phyloP scores from a whole-genome alignment of 2,113 vertebrate genomes.

The Paracanthobrama guichenoti region DNA sequence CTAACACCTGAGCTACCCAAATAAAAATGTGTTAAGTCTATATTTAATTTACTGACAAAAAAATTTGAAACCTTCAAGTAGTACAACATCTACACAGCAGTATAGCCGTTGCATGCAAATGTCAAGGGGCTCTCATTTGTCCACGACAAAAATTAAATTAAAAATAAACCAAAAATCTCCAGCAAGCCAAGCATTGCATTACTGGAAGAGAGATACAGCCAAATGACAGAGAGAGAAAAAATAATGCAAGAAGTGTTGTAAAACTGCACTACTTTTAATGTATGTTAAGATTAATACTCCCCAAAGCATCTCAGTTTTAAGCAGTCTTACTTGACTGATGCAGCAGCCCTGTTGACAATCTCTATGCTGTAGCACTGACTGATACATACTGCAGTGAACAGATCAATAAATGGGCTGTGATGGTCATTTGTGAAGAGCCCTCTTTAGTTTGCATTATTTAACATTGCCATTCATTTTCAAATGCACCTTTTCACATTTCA shows the following conservation, averaged over 20 bases:
- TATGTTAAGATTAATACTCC: neutral
- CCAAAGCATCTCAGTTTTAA: neutral
- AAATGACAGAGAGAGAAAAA: neutral
- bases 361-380: neutral
- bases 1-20: neutral
- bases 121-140: neutral
- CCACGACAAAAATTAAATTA: too few species aligned
- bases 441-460: slow-evolving; percentile 5
- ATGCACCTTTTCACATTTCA: neutral
- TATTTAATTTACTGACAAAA: neutral
- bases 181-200: neutral
- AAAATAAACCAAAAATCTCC: neutral
- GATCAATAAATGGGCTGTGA: slow-evolving; percentile 32
- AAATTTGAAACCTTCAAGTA: neutral
- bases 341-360: neutral
- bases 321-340: neutral
- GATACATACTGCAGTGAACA: neutral
- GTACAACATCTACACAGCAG: neutral
- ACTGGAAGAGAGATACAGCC: neutral
- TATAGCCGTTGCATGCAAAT: neutral
- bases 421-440: neutral
- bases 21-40: neutral
- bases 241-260: neutral
- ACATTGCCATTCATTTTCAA: neutral
- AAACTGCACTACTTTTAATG: neutral